Percentiles rank a stretch among this genome's conserved stretches.
Conservation (phyloP, 30 jellyfish, hydroid and myxozoan species). For the Calvadosia cruxmelitensis region DNA sequence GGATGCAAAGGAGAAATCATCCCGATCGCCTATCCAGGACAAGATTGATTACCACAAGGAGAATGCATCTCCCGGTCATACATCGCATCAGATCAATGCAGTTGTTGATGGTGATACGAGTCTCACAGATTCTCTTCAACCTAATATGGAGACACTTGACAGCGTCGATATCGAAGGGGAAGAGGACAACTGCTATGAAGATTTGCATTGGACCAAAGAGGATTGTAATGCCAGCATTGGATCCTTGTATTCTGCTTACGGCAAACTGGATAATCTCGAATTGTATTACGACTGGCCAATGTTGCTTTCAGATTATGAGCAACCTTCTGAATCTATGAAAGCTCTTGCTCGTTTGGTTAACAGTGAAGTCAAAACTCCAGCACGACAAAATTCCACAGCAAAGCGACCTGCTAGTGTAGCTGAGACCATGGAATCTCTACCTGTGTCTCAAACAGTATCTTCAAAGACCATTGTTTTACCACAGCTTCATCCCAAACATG, state of each 20-base stretch:
- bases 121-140: too few relatives aligned
- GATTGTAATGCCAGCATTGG: neutral
- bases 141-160: neutral
- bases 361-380: neutral
- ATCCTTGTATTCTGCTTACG: neutral
- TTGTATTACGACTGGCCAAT: neutral
- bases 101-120: too few relatives aligned
- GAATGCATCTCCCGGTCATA: neutral
- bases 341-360: neutral
- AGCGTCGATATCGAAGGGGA: neutral
- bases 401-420: neutral
- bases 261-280: neutral
- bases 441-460: neutral
- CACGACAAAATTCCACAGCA: neutral
- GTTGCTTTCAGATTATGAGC: neutral
- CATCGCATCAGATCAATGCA: too few relatives aligned
- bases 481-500: neutral
- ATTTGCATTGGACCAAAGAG: neutral
- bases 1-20: neutral
- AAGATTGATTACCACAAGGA: too few relatives aligned
- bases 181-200: neutral
- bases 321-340: neutral
- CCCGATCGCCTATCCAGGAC: neutral
- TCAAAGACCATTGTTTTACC: neutral
- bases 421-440: neutral